Base-by-base conservation (phyloP, 2,888 invertebrate genomes). In the Masnerella sp. region DNA sequence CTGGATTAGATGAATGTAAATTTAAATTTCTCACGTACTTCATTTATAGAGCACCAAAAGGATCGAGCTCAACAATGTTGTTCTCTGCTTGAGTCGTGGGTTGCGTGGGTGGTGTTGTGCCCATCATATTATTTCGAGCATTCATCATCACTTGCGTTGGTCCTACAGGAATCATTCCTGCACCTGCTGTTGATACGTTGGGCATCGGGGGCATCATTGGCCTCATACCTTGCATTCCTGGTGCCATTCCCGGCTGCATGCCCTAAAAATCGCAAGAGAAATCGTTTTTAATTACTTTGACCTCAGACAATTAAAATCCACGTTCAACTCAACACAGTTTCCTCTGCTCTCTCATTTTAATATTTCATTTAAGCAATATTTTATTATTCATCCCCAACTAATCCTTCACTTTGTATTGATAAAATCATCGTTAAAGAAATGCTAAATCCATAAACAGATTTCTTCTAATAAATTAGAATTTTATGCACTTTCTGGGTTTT, bases 61-160 rank as follows among this genome's bases (percentile, higher is more conserved):
- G 90, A 88, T 90, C 90, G 75, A 90, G 84, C 80, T 89, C 89
- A 74, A 89, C 88, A 65, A 82, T 82, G 81, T 89, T 89, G 84
- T 49, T 65, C 14, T 82, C 82, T 52, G 84, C 80, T 78, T 85
- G 86, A 84, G 83, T 85, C 76, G 83, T 77, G 69, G 82, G 76
- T 79, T 83, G 83, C 43, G 81, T 67, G 79, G 84, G 75, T 81
- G 81, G 68, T 82, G 82, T 59, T 77, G 84, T 14, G 77, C 76
- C 68, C 82, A 78, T 77, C 80, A 79, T 78, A 77, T 80, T 82
- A 81, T 84, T 80, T 83, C 83, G 59, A 79, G 81, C 76, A 79
- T 83, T 84, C 79, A 83, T 83, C 80, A 85, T 84, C 45, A 82
- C 81, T 22, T 81, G 82, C 43, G 83, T 79, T 65, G 80, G 78